Evolutionary conservation across 2,113 vertebrate genomes (phyloP).

Genomic region (Etheostoma cragini): DNA sequence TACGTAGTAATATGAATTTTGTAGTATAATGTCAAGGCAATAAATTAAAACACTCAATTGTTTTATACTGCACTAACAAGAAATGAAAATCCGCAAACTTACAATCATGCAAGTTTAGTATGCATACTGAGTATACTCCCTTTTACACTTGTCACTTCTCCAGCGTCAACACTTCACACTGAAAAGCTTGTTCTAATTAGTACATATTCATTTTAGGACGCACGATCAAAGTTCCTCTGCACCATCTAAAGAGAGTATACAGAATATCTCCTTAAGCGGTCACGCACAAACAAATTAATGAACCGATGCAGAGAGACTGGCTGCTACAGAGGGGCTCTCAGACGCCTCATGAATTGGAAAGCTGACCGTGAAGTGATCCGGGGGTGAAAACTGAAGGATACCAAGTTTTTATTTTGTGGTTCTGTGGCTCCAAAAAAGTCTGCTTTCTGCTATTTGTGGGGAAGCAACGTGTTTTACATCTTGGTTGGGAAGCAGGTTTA

Average conservation of each 20-base stretch:
- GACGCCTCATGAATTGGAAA: slow-evolving; percentile 5
- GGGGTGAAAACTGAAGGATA: not conserved
- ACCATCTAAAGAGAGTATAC: not conserved
- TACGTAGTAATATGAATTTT: not conserved
- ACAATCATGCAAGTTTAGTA: not conserved
- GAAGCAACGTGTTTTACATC: not conserved
- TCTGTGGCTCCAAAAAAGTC: not conserved
- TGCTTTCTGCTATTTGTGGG: not conserved
- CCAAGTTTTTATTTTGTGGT: slow-evolving; percentile 6
- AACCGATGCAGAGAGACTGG: not conserved
- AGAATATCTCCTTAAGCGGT: not conserved
- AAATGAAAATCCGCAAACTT: not conserved
- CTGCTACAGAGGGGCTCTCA: not conserved
- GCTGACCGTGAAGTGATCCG: slow-evolving; percentile 13
- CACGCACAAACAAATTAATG: slow-evolving; percentile 19
- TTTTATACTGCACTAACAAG: not conserved
- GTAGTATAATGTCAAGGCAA: not conserved
- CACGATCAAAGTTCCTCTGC: not conserved
- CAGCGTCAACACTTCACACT: not conserved
- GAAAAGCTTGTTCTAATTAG: not conserved
- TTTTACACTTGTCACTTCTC: not conserved
- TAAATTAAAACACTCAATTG: not conserved
- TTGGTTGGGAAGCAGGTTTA: not conserved
- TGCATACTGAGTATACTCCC: not conserved
- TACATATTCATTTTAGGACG: not conserved